These are phyloP conservation scores for Trissolcus brochymenae DNA, from an alignment of 2,888 invertebrate species.

Conservation along the genomic window DNA sequence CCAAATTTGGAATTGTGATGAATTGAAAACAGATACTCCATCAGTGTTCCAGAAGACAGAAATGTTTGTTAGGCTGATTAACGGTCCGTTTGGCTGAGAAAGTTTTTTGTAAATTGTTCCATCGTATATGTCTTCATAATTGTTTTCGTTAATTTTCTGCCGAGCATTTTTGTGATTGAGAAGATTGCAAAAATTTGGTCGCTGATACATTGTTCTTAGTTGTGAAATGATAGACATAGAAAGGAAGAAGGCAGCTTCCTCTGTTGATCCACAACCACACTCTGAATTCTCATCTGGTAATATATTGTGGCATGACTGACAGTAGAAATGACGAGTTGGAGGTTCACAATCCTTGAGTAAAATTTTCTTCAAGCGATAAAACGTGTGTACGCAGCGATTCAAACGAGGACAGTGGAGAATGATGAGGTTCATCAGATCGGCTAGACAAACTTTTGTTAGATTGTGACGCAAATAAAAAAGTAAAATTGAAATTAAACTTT, in stretches of 20 bases:
- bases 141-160: neutral
- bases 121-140: neutral
- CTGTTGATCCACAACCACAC: neutral
- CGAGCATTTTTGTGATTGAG: neutral
- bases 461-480: too few relatives aligned
- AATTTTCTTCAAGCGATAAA: neutral
- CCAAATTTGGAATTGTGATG: constrained; percentile 1
- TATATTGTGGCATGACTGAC: neutral
- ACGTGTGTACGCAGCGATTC: neutral
- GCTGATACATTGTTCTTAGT: neutral
- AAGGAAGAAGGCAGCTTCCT: neutral
- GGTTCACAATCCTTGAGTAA: neutral
- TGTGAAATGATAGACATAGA: neutral
- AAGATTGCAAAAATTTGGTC: neutral
- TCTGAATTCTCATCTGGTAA: neutral
- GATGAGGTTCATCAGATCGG: too few relatives aligned
- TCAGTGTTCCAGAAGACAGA: constrained; percentile 5
- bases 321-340: neutral
- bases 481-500: too few relatives aligned
- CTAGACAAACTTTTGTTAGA: too few relatives aligned
- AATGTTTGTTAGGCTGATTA: neutral
- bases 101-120: neutral
- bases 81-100: neutral
- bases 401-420: neutral
- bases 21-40: neutral